Percentiles rank a stretch among this genome's conserved stretches.
Evolutionary conservation across 2,888 invertebrate genomes (phyloP).

Genomic region (Nomada goodeniana): DNA sequence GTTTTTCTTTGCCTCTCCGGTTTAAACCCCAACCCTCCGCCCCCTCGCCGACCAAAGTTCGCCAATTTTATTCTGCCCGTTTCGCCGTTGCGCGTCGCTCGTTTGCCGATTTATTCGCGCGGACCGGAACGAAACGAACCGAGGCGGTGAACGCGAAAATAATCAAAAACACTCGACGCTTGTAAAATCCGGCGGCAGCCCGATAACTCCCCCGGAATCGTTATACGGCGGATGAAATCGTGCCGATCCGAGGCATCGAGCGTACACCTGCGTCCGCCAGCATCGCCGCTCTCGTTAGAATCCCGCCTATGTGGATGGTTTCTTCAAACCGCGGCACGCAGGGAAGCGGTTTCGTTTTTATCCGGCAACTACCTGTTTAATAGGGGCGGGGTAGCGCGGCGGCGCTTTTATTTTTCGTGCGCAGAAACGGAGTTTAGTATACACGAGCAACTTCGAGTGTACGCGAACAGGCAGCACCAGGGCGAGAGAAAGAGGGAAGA

Average conservation of each 20-base stretch:
- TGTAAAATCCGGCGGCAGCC: conserved; percentile 21
- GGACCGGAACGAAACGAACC: not conserved
- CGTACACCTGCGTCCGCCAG: conserved; percentile 8
- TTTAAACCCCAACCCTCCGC: not conserved
- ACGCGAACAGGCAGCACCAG: conserved; percentile 2
- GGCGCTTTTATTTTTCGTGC: conserved; percentile 42
- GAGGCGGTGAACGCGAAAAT: conserved; percentile 2
- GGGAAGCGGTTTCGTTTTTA: conserved; percentile 37
- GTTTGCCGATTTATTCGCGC: conserved; percentile 2
- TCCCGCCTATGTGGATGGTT: conserved; percentile 11
- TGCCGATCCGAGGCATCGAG: conserved; percentile 9
- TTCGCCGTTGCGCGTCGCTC: not conserved
- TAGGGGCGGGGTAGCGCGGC: conserved; percentile 35
- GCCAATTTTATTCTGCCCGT: not conserved
- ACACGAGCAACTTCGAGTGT: conserved; percentile 20
- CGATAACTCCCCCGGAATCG: conserved; percentile 30
- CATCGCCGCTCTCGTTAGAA: conserved; percentile 11
- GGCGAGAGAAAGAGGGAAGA: not conserved
- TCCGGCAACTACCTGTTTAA: conserved; percentile 57
- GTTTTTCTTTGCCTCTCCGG: not conserved
- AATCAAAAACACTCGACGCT: conserved; percentile 17
- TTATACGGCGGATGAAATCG: conserved; percentile 23
- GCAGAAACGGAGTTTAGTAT: conserved; percentile 19
- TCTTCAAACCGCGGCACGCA: conserved; percentile 15
- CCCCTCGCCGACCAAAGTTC: not conserved